Evolutionary conservation across 2,888 invertebrate species (phyloP).

Genomic region (Trilocha varians): DNA sequence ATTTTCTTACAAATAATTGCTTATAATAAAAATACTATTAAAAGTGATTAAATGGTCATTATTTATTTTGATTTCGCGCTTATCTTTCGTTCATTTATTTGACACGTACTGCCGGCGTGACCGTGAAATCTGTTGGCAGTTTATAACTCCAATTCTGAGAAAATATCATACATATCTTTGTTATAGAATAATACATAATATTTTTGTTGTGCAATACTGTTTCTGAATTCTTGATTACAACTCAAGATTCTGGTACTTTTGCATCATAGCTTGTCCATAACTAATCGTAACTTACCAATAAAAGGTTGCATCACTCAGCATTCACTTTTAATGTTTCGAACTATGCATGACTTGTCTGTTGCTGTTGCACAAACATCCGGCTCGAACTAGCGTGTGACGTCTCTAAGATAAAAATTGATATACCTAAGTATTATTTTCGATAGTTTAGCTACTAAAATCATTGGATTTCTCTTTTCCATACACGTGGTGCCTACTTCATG

Average conservation of each 20-base stretch:
- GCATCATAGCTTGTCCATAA: constrained; percentile 38
- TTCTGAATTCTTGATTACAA: constrained; percentile 24
- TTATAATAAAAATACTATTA: too few relatives aligned
- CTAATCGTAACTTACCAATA: constrained; percentile 47
- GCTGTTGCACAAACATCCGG: constrained; percentile 64
- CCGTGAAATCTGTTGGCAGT: too few relatives aligned
- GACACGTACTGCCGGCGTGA: too few relatives aligned
- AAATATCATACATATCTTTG: too few relatives aligned
- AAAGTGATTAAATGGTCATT: too few relatives aligned
- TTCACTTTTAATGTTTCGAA: constrained; percentile 65
- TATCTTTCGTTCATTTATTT: too few relatives aligned
- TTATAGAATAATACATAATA: constrained; percentile 20
- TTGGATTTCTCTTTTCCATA: constrained; percentile 6
- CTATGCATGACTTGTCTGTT: constrained; percentile 57
- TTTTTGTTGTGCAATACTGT: constrained; percentile 21
- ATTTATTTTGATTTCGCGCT: too few relatives aligned
- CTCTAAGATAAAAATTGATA: constrained; percentile 26
- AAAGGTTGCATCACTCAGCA: constrained; percentile 55
- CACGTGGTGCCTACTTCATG: constrained; percentile 13
- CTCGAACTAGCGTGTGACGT: constrained; percentile 30
- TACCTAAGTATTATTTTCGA: too few relatives aligned
- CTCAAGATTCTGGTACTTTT: constrained; percentile 32
- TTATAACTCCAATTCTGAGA: too few relatives aligned
- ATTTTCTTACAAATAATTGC: too few relatives aligned
- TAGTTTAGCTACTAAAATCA: constrained; percentile 16